Base-by-base conservation (phyloP, 2,113 vertebrate species). In the Bolborhynchus lineola region DNA sequence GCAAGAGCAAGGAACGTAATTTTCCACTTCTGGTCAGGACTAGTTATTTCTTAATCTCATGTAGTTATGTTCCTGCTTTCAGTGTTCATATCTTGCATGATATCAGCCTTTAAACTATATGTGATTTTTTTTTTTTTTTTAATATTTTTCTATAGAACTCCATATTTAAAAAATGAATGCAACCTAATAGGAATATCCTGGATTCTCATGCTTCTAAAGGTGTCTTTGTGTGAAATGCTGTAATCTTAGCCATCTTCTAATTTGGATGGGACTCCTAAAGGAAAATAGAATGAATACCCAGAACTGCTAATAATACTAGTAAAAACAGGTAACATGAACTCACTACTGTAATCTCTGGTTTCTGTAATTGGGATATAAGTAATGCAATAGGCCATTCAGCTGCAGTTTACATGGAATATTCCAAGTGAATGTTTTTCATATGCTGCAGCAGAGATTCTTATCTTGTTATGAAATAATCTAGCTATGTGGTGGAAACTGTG, bases 401-500 rank as follows among this genome's bases (percentile, higher is more conserved):
- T 88, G 37, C 44, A 74, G 31, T 21, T 26, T 69, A 60, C 59
- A 42, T 83, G 71, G 47, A 86, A 60, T 94, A 82, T 92, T 93
- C 68, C 76, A 92, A 80, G 46, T 0, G 0, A 93, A 39, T 74
- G 26, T 68, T 92, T 94, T 95, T 94, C 71, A 86, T 80, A 41
- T 82, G 67, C 46, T 49, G 41, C 68, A 84, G 44, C 46, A 90
- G 49, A 95, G 75, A 79, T 93, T 91, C 59, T 95, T 90, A 93
- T 88, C 86, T 96, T 92, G 41, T 33, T 88, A 86, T 77, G 59
- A 96, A 93, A 94, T 90, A 86, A 88, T 74, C 92, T 60, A 83
- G n/a, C 72, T 74, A 15, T 62, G 78, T 0, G 0, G 37, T 94
- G 35, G 85, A 80, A 95, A 86, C 37, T 16, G 35, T 49, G 57